Evolutionary conservation across 2,888 invertebrate species (phyloP).

Genomic region (Lasioglossum villosulum): DNA sequence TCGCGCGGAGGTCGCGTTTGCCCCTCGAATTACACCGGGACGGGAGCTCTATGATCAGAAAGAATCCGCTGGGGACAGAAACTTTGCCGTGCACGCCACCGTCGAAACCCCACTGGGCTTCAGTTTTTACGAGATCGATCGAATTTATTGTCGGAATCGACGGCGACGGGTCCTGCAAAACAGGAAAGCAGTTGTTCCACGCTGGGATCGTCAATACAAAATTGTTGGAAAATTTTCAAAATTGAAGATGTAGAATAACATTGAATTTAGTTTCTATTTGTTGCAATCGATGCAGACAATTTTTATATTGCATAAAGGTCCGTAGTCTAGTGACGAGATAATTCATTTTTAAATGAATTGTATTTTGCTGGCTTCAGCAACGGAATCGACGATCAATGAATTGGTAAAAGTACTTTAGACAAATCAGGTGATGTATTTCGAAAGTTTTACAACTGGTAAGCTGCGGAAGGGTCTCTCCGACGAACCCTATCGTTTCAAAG

Average conservation of each 20-base stretch:
- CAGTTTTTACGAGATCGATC: conserved; percentile 30
- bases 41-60: conserved; percentile 20
- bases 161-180: conserved; percentile 1
- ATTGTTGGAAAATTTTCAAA: no score
- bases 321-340: no score
- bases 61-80: conserved; percentile 31
- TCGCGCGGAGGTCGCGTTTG: conserved; percentile 12
- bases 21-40: conserved; percentile 40
- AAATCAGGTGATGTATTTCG: not conserved
- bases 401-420: not conserved
- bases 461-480: not conserved
- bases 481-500: not conserved
- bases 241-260: no score
- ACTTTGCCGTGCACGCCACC: conserved; percentile 32
- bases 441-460: not conserved
- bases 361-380: no score
- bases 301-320: no score
- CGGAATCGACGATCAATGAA: no score
- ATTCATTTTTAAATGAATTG: no score
- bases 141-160: conserved; percentile 38
- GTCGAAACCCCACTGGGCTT: conserved; percentile 1
- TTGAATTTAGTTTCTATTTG: no score
- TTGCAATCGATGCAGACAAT: no score
- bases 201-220: not conserved
- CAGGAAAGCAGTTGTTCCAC: not conserved